Base-by-base conservation (phyloP, 2,888 invertebrate species). In the Eucera pruinosa region DNA sequence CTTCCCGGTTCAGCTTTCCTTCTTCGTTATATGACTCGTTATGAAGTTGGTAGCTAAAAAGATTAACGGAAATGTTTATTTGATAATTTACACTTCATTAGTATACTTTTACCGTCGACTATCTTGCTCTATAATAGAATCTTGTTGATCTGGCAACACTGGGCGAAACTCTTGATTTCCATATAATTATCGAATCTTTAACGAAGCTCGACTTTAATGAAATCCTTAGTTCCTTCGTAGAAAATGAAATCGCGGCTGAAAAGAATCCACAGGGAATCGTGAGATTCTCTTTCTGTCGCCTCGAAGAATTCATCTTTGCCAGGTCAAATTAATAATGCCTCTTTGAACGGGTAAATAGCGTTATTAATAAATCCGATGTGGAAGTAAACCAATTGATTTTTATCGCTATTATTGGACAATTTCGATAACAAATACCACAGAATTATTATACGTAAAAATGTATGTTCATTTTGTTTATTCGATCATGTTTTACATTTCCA, bases 251-350 rank as follows among this genome's bases (percentile, higher is more conserved):
- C 39, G 60, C 33, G 67, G 43, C 6, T 25, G 45, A 54, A 68
- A 48, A 25, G 55, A 65, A 55, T 69, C 43, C 47, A 36, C 27
- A 54, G 13, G 60, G 48, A 52, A 18, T 70, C 57, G 43, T 13
- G 30, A 57, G 30, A 55, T 47, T 27, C 50, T 41, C 9, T 52
- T 15, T 68, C 55, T 30, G 18, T 55, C 61, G 20, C n/a, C 54
- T 18, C 20, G 15, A 2, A 27, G 11, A 23, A 36, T n/a, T 39
- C 9, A 27, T 18, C 52, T 11, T n/a, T 15, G 25, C 25, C 45
- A 18, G 54, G 18, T 27, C 65, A 20, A 67, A 61, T 70, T 60
- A 54, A 72, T 72, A 77, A 77, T 65, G 33, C 60, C 39, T 54
- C n/a, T 39, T 36, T 48, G 3, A 50, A 45, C 52, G 30, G 18